Evolutionary conservation across 1,140 invertebrate species (phyloP).

Genomic region (Akabosia matsudoensis): DNA sequence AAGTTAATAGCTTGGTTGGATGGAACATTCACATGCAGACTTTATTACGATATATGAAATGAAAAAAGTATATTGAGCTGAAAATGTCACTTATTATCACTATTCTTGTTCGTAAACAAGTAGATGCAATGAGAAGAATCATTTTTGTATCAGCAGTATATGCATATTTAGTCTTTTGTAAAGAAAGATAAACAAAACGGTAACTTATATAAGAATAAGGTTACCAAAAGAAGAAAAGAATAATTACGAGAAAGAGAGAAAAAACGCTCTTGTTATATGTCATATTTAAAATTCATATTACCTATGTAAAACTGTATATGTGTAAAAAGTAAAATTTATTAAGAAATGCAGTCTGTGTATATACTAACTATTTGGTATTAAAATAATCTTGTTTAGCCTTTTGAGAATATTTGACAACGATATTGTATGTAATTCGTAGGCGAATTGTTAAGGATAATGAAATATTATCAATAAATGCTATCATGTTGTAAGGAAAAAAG

Average conservation of each 20-base stretch:
- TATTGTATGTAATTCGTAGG: neutral
- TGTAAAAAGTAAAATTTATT: neutral
- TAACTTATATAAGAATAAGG: no score
- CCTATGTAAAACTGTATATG: neutral
- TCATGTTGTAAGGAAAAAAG: neutral
- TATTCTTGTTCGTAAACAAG: neutral
- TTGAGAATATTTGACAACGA: conserved; percentile 14
- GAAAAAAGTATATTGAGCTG: no score
- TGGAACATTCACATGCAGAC: neutral
- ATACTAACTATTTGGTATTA: neutral
- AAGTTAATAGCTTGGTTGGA: neutral
- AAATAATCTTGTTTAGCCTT: conserved; percentile 4
- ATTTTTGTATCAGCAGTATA: neutral
- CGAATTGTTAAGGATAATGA: neutral
- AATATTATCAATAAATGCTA: conserved; percentile 11
- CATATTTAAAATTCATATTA: neutral
- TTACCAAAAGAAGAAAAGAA: neutral
- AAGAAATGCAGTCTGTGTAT: conserved; percentile 13
- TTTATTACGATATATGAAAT: neutral
- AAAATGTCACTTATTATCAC: neutral
- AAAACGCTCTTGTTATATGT: neutral
- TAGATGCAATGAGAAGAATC: neutral
- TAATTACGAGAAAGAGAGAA: neutral
- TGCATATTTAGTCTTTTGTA: no score
- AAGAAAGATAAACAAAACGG: neutral